A percentile compares a stretch with the other conserved stretches of the same genome.
Evolutionary conservation across 1,140 invertebrate species (phyloP).

Genomic region (Drosophila subpulchrella): DNA sequence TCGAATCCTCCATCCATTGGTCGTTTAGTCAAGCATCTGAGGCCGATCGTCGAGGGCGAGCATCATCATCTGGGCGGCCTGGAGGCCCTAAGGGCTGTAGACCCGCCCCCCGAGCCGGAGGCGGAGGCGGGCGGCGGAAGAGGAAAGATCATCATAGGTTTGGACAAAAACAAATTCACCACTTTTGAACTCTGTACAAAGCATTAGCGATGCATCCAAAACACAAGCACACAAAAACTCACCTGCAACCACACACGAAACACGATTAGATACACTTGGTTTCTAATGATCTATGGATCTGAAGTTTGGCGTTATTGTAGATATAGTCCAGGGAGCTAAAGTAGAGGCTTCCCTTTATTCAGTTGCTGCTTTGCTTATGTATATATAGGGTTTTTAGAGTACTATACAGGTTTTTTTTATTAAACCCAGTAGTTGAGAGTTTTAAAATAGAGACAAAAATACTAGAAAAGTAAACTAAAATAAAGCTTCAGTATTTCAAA

Average conservation of each 20-base stretch:
- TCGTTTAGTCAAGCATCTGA: slow-evolving; percentile 74
- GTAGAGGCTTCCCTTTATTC: too few species aligned
- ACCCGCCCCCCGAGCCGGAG: slow-evolving; percentile 43
- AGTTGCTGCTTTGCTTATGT: neutral
- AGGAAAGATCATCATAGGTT: slow-evolving; percentile 84
- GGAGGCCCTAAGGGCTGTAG: slow-evolving; percentile 40
- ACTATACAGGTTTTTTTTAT: too few species aligned
- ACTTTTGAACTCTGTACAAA: slow-evolving; percentile 61
- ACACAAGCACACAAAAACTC: slow-evolving; percentile 36
- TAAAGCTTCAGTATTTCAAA: too few species aligned
- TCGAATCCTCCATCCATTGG: slow-evolving; percentile 13
- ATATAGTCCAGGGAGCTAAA: neutral
- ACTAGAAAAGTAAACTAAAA: too few species aligned
- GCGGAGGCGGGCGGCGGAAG: slow-evolving; percentile 50
- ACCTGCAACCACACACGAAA: slow-evolving; percentile 22
- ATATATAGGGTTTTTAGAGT: too few species aligned
- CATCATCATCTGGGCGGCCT: slow-evolving; percentile 53
- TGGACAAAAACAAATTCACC: slow-evolving; percentile 73
- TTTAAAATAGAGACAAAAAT: too few species aligned
- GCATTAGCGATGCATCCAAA: slow-evolving; percentile 56
- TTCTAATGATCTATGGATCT: neutral
- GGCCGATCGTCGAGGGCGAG: slow-evolving; percentile 80
- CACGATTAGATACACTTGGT: slow-evolving; percentile 20
- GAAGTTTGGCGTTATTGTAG: slow-evolving; percentile 11
- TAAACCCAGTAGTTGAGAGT: too few species aligned